These are phyloP conservation scores for Rhinophrynus dorsalis DNA, from an alignment of 2,797 vertebrate genomes.

Conservation along the genomic window DNA sequence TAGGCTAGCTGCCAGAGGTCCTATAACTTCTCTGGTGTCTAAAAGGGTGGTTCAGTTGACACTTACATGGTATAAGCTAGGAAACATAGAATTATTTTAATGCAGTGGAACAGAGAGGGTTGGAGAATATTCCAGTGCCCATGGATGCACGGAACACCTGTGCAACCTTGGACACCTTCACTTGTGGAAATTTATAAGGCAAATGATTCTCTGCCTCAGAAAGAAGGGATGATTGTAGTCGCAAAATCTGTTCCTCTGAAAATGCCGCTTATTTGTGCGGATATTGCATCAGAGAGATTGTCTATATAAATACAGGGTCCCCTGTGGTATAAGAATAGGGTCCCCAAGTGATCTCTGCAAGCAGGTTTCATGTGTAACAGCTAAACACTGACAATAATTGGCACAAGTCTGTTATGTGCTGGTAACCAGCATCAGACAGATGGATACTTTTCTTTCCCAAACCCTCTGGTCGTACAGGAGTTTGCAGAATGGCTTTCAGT, in stretches of 20 bases:
- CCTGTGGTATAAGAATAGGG: not conserved
- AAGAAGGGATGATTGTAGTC: conserved; percentile 28
- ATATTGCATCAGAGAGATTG: conserved; percentile 11
- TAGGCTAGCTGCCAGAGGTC: not conserved
- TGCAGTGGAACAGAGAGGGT: not conserved
- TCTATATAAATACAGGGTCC: conserved; percentile 9
- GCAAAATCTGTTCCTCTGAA: conserved; percentile 11
- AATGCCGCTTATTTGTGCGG: not conserved
- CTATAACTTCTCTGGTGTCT: not conserved
- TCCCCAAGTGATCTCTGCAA: not conserved
- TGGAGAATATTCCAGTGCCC: conserved; percentile 1
- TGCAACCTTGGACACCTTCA: conserved; percentile 17
- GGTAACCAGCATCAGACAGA: not conserved
- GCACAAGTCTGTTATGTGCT: conserved; percentile 22
- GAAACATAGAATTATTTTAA: not conserved
- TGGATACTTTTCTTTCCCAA: conserved; percentile 19
- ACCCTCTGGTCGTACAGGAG: conserved; percentile 10
- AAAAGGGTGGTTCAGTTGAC: not conserved
- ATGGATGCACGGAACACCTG: not conserved
- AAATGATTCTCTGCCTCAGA: conserved; percentile 7
- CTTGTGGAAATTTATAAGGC: conserved; percentile 22
- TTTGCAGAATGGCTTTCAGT: not conserved
- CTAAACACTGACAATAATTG: conserved; percentile 17
- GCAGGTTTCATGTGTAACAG: conserved; percentile 14
- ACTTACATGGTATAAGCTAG: not conserved